phyloP scores from a whole-genome alignment of 1,140 invertebrate species.

The Hetaerina americana region DNA sequence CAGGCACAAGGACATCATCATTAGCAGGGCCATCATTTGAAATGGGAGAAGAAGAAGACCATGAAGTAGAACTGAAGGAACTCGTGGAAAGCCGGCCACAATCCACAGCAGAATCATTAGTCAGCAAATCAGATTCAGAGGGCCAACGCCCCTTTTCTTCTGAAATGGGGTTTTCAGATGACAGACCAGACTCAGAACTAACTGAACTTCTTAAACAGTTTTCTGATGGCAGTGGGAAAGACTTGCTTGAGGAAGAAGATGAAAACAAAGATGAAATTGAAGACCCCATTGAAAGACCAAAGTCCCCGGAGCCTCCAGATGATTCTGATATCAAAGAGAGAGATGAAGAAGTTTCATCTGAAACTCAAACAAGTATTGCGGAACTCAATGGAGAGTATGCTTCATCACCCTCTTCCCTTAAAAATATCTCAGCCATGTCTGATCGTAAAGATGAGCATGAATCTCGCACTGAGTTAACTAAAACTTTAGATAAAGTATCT shows the following conservation, averaged over 20 bases:
- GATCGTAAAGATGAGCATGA: neutral
- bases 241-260: slow-evolving; percentile 17
- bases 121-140: slow-evolving; percentile 29
- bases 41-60: slow-evolving; percentile 19
- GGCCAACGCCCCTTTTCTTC: slow-evolving; percentile 23
- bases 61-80: slow-evolving; percentile 20
- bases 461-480: neutral
- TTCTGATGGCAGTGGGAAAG: slow-evolving; percentile 13
- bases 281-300: slow-evolving; percentile 35
- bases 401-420: neutral
- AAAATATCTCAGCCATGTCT: neutral
- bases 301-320: slow-evolving; percentile 31
- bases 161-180: slow-evolving; percentile 25
- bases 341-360: slow-evolving; percentile 25
- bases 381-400: slow-evolving; percentile 22
- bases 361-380: slow-evolving; percentile 21
- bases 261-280: slow-evolving; percentile 21
- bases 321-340: slow-evolving; percentile 22
- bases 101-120: slow-evolving; percentile 19
- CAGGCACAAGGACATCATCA: slow-evolving; percentile 7
- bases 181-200: slow-evolving; percentile 30
- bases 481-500: neutral
- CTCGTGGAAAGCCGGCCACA: slow-evolving; percentile 22
- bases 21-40: neutral
- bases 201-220: slow-evolving; percentile 26